Base-by-base conservation (phyloP, 1,140 invertebrate genomes). In the Nasonia vitripennis region DNA sequence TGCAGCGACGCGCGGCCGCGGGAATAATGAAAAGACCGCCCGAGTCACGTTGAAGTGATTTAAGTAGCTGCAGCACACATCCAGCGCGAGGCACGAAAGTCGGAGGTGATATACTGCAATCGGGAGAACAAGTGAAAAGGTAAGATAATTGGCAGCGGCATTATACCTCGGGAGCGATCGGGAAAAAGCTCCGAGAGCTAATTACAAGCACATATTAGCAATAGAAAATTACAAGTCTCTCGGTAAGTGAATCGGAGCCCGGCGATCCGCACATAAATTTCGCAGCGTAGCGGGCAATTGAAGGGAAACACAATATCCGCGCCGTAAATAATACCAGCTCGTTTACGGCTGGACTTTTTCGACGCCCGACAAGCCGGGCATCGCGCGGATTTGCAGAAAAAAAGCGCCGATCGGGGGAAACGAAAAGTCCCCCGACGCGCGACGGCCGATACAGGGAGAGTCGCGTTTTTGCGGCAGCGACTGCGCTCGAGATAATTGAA, bases 401-500 rank as follows among this genome's bases (percentile, higher is more conserved):
- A 71, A 71, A 27, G 17, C 62, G 27, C 14, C 4, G 12, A 81
- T 2, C 12, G 12, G 51, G 51, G 45, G 23, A 23, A 51, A 27
- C n/a, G 79, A 73, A 81, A 34, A 31, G 27, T 27, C 27, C 27
- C 27, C 27, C 1, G 27, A 27, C 27, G 27, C 27, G 27, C 27
- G 27, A 1, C 27, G 0, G 27, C 27, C 27, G 27, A 27, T 27
- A 27, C 27, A 27, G 27, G 27, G 27, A 27, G 27, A 27, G 27
- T 27, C 27, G 27, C 27, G 27, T 27, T 27, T 27, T 2, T 27
- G 27, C 27, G 27, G 27, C 27, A 27, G 12, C 48, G 48, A 31
- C 1, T 48, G 73, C 78, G n/a, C 17, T 37, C 37, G 23, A 75
- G 74, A 51, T 83, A 83, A 83, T 83, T 83, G 83, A 84, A 84